Evolutionary conservation across 1,140 invertebrate genomes (phyloP), one percentile per base, ranked within the genome.

Genomic region (Caenorhabditis latens): DNA sequence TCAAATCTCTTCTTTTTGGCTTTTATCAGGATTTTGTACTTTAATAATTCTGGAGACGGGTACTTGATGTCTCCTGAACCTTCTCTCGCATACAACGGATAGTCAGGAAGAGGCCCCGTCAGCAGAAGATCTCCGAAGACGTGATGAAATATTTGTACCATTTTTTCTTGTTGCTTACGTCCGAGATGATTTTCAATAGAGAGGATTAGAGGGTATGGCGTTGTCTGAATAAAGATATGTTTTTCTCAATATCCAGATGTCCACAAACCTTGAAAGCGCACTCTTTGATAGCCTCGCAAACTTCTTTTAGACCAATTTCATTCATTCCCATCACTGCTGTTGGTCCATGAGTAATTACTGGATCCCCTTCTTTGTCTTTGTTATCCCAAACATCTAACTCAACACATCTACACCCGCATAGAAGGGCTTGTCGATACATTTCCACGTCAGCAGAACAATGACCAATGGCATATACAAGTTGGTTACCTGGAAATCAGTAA

Each of bases 361-460:
- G 98, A 90, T 98, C 97, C 85, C 93, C 92, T 90, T 99, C 97
- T 93, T 97, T 95, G 90, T 99, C 97, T 93, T 97, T 95, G 50
- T 97, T 98, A 93, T 99, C 97, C 98, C 98, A 99, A 93, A 97
- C 99, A 93, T 99, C 98, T 14, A 99, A 94, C 93, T 99, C 98
- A 14, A 99, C 96, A 93, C 97, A 99, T 90, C 98, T 95, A 95
- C 96, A 97, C 11, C 96, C 96, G 67, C 96, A 96, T 24, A 98
- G 93, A 19, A 99, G 94, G 0, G 96, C 96, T 67, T 88, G 87
- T 43, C 87, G 48, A 58, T 88, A 88, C 84, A 88, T 85, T 32
- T 88, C 87, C 11, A 83, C 75, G 8, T 88, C 87, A 2, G 84
- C 87, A 0, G 84, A 84, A 40, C 57, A 63, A 50, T 63, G 61